A percentile compares a stretch with the other conserved stretches of the same genome.
Conservation (phyloP, 2,888 invertebrate genomes). For the Eupeodes latifasciatus region DNA sequence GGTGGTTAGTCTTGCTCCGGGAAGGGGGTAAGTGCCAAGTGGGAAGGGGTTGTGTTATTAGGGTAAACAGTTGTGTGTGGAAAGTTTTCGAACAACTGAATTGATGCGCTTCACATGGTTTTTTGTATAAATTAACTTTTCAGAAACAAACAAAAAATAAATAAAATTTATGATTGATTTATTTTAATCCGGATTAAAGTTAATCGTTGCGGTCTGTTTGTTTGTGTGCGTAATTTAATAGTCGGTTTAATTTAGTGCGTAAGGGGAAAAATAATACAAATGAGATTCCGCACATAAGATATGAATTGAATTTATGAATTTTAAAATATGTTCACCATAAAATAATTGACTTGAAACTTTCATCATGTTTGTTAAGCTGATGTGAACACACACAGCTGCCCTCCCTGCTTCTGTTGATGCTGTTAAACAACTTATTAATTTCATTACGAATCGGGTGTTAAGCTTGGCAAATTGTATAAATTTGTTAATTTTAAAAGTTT, state of each 20-base stretch:
- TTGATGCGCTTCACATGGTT: constrained; percentile 38
- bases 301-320: constrained; percentile 5
- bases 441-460: neutral
- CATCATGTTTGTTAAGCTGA: neutral
- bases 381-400: neutral
- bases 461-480: constrained; percentile 1
- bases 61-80: constrained; percentile 63
- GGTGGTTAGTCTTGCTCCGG: neutral
- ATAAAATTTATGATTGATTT: constrained; percentile 16
- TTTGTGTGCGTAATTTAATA: constrained; percentile 7
- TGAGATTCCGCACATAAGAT: neutral
- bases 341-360: constrained; percentile 14
- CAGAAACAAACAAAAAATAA: neutral
- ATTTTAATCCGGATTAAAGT: constrained; percentile 19
- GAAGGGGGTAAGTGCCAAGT: too few species aligned
- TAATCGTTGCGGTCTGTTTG: constrained; percentile 24
- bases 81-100: constrained; percentile 53
- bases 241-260: constrained; percentile 23
- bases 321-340: neutral
- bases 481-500: too few species aligned
- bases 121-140: neutral
- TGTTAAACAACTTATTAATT: neutral
- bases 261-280: neutral
- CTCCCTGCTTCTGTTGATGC: too few species aligned
- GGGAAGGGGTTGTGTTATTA: constrained; percentile 33